A percentile compares a stretch with the other conserved stretches of the same genome.
These are phyloP conservation scores for Pangasius macronema DNA, from an alignment of 2,797 vertebrate genomes.

Conservation along the genomic window DNA sequence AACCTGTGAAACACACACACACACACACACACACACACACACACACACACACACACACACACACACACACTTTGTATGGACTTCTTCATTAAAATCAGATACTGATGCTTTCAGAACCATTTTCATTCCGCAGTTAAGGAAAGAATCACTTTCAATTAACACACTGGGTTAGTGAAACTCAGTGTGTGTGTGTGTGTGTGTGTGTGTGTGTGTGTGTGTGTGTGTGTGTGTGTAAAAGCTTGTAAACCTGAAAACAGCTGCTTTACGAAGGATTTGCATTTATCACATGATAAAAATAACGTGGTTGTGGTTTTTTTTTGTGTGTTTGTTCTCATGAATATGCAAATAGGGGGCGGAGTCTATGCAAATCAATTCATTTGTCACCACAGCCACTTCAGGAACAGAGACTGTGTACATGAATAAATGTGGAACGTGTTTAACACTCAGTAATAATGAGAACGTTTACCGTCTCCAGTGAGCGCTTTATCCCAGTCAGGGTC, in stretches of 20 bases:
- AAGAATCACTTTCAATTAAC: neutral
- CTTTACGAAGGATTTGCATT: neutral
- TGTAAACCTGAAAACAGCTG: neutral
- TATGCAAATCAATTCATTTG: neutral
- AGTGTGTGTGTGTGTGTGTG: neutral
- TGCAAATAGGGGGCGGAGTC: neutral
- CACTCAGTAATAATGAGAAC: neutral
- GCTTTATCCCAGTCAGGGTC: neutral
- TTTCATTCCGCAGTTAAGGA: neutral
- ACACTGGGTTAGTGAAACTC: neutral
- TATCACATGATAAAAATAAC: neutral
- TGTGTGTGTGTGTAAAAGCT: neutral
- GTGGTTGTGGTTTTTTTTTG: neutral
- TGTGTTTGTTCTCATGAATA: neutral
- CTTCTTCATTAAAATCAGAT: neutral
- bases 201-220: neutral
- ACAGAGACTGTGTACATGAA: neutral
- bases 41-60: slow-evolving; percentile 1
- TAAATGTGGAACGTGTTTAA: neutral
- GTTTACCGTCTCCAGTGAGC: neutral
- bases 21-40: slow-evolving; percentile 16
- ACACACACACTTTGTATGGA: neutral
- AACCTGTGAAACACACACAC: neutral
- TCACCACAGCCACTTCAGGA: neutral
- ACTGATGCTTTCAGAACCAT: neutral